Evolutionary conservation across 2,888 invertebrate genomes (phyloP).

Genomic region (Drosophila paramelanica): DNA sequence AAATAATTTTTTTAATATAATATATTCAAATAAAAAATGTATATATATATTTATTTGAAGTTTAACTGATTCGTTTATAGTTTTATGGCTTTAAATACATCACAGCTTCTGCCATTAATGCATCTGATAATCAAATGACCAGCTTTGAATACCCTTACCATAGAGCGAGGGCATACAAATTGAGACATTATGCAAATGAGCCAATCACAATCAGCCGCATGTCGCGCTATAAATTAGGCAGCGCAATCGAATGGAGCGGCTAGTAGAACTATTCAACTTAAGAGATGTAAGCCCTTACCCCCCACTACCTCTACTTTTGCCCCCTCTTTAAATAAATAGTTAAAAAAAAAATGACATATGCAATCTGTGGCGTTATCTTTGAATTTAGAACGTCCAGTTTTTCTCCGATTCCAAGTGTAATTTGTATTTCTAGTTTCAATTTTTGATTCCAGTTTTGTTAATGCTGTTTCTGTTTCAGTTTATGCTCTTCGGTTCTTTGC

Average conservation of each 20-base stretch:
- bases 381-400: constrained; percentile 14
- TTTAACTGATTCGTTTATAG: too few species aligned
- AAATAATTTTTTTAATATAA: not conserved
- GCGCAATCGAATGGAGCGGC: constrained; percentile 14
- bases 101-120: not conserved
- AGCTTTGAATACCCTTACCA: not conserved
- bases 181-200: constrained; percentile 35
- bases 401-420: constrained; percentile 20
- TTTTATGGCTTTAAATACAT: not conserved
- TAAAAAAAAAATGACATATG: constrained; percentile 1
- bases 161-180: constrained; percentile 9
- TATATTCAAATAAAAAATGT: too few species aligned
- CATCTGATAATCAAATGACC: not conserved
- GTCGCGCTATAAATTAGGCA: constrained; percentile 15
- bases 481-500: constrained; percentile 6
- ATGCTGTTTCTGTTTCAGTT: not conserved
- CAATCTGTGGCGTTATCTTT: constrained; percentile 26
- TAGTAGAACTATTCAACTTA: constrained; percentile 11
- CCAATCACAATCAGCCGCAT: not conserved
- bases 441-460: constrained; percentile 2
- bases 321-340: not conserved
- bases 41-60: too few species aligned
- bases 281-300: constrained; percentile 4
- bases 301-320: too few species aligned
- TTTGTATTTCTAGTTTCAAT: constrained; percentile 21